These are phyloP conservation scores for Zophobas morio DNA, from an alignment of 1,140 invertebrate genomes.

Conservation along the genomic window DNA sequence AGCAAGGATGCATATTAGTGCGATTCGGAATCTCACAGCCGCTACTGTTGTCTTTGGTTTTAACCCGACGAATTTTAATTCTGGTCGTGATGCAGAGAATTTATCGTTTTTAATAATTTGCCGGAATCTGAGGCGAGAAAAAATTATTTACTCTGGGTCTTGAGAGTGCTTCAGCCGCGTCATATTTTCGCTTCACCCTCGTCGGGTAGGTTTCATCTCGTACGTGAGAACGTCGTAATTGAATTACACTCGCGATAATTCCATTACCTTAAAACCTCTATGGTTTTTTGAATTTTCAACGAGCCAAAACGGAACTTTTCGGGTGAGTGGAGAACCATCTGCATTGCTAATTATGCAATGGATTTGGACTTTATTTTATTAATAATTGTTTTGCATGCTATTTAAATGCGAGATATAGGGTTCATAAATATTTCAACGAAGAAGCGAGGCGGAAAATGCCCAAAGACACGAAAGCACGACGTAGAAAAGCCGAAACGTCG, in stretches of 20 bases:
- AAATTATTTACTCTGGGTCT: constrained; percentile 16
- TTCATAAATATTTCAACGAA: constrained; percentile 31
- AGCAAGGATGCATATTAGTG: no score
- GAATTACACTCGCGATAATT: constrained; percentile 26
- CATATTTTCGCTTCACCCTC: constrained; percentile 22
- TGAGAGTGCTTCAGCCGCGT: neutral
- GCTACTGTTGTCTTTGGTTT: no score
- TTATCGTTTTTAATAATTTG: constrained; percentile 7
- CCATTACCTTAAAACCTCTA: constrained; percentile 26
- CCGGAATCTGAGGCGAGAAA: neutral
- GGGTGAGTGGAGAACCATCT: neutral
- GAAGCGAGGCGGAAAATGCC: constrained; percentile 18
- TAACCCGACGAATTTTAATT: no score
- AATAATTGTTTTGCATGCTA: constrained; percentile 28
- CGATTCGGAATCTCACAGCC: no score
- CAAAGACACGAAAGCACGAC: constrained; percentile 7
- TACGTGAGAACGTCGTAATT: constrained; percentile 41
- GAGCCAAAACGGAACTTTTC: constrained; percentile 19
- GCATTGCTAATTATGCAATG: constrained; percentile 11
- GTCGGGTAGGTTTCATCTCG: constrained; percentile 25
- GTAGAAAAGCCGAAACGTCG: constrained; percentile 14
- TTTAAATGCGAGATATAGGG: constrained; percentile 13
- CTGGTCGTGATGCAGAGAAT: no score
- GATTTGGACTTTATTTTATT: neutral
- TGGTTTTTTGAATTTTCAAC: constrained; percentile 22